These are phyloP conservation scores for Aurelia sp. DNA, from an alignment of 30 jellyfish, hydroid and myxozoan genomes.

Conservation along the genomic window DNA sequence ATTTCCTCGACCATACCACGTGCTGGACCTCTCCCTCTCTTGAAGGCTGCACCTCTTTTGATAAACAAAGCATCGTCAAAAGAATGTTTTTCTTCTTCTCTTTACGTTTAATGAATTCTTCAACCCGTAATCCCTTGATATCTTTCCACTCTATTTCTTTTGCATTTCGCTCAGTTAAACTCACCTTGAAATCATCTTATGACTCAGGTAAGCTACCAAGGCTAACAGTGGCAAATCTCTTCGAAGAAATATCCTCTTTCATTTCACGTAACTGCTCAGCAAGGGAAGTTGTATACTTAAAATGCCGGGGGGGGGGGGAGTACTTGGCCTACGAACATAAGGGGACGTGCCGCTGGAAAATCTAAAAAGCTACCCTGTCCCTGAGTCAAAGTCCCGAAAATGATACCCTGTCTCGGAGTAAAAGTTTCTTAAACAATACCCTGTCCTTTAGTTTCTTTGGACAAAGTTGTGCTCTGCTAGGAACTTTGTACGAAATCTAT, in stretches of 20 bases:
- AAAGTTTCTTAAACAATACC: no score
- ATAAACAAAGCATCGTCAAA: slow-evolving; percentile 51
- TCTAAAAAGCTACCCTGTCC: no score
- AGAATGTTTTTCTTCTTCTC: slow-evolving; percentile 43
- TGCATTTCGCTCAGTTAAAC: slow-evolving; percentile 52
- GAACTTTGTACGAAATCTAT: no score
- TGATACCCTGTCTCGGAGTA: no score
- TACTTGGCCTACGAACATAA: no score
- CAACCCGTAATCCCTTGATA: slow-evolving; percentile 61
- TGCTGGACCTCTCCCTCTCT: slow-evolving; percentile 42
- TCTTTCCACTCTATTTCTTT: slow-evolving; percentile 51
- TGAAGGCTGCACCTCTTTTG: slow-evolving; percentile 42
- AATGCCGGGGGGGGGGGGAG: no score
- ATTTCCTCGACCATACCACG: slow-evolving; percentile 55
- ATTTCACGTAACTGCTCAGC: slow-evolving; percentile 58
- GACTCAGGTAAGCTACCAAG: slow-evolving; percentile 56
- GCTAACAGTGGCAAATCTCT: slow-evolving; percentile 39
- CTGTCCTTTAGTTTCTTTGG: no score
- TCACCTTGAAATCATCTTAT: slow-evolving; percentile 24
- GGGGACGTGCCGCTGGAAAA: no score
- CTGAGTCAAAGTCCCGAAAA: no score
- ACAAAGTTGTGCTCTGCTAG: no score
- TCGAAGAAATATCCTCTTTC: slow-evolving; percentile 42
- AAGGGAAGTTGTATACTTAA: slow-evolving; percentile 44
- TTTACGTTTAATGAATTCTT: slow-evolving; percentile 56